Evolutionary conservation across 2,797 vertebrate species (phyloP), one percentile per base, ranked within the genome.

Genomic region (Lindbergichthys nudifrons): DNA sequence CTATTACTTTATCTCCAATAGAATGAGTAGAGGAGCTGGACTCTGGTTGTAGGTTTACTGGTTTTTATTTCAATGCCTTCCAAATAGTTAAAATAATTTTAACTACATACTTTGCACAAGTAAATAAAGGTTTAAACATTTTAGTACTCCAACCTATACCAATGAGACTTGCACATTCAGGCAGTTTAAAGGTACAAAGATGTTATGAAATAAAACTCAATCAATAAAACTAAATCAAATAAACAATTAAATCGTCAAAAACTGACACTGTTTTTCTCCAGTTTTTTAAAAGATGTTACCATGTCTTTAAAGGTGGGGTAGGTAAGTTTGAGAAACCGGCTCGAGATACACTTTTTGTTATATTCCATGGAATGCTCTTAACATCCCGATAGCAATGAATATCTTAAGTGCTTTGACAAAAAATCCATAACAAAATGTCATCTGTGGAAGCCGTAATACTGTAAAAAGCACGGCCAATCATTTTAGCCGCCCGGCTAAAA

Each of bases 91-190:
- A 36, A 6, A 36, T 36, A 36, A 7, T 36, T 36, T 9, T 36
- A 7, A 26, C 4, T 26, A 5, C 26, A 19, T 15, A 19, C 15
- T 54, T 32, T 19, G 46, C 15, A 39, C 9, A 1, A 54, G n/a
- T 23, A 23, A 56, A 70, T 62, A 47, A 65, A 36, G 4, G 13
- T 26, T 64, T 10, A 30, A 68, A 9, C 14, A 45, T 46, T 41
- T 36, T 2, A 47, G 18, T 41, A 16, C n/a, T 8, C 26, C n/a
- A 41, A 43, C 43, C 14, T 7, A 19, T 46, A 10, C 45, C 0
- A 36, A 54, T 12, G 9, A 26, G 5, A 43, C 4, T 9, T 21
- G 8, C 51, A 2, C 48, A 32, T 11, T 45, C 21, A 7, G 5
- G 3, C 41, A 56, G 54, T 10, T 26, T 52, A 21, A 1, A 54